Evolutionary conservation across 2,888 invertebrate species (phyloP), one percentile per base, ranked within the genome.

Genomic region (Agrotis exclamationis): DNA sequence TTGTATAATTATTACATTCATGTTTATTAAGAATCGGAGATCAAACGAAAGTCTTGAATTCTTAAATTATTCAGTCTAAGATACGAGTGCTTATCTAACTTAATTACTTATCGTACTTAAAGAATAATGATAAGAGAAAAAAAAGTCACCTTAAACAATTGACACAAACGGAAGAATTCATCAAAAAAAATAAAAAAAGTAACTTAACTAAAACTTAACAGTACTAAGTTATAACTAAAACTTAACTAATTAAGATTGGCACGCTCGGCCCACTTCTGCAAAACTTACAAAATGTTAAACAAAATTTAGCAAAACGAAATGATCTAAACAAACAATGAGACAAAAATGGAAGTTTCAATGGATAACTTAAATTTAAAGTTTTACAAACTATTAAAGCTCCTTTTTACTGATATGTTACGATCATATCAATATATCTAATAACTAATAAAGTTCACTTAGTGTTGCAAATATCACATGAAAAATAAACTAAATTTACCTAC

Each of bases 11-110:
- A 88, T 68, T 81, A 87, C 86, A 84, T 85, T 86, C 82, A 85
- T 87, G 86, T 93, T 94, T 92, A 94, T 93, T 93, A 91, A 94
- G 89, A 93, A 91, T 92, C 91, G 90, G 96, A 96, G 96, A 96
- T 96, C 96, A 96, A 95, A 93, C 89, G 96, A 96, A 96, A 96
- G 96, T 96, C 95, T 94, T 95, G 90, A 89, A 92, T 93, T 88
- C 93, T 94, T 95, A 94, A 91, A 78, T 82, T 86, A 89, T 92
- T 94, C 93, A 95, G 94, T 94, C 93, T 93, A 93, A 87, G 87
- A 85, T 80, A 87, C 64, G 81, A 76, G 73, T 82, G 79, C 82
- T 79, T 78, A 68, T 28, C 74, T 84, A 86, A 84, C 74, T 74
- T 75, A 82, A 59, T 48, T 82, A 80, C 65, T 60, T 63, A 72